Conservation (phyloP, 2,113 vertebrate species). For the Callithrix jacchus region DNA sequence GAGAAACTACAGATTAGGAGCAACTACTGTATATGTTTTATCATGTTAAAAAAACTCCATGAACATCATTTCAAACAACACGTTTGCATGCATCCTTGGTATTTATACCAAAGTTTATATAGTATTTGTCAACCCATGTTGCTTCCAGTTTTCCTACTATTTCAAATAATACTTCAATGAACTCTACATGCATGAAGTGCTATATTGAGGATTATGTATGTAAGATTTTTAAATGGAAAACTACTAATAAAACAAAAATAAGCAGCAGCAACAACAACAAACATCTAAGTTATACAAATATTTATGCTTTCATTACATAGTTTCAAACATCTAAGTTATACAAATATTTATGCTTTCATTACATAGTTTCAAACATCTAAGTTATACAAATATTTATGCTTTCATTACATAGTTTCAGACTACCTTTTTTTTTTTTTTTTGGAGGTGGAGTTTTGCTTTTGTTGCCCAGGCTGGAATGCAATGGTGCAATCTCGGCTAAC, state of each 20-base stretch:
- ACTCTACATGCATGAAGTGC: neutral
- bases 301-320: neutral
- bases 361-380: neutral
- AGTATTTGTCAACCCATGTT: neutral
- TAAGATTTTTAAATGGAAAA: slow-evolving; percentile 2
- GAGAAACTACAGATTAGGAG: neutral
- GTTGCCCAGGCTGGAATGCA: too few species aligned
- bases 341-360: neutral
- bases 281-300: neutral
- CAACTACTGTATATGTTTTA: neutral
- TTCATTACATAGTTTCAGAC: neutral
- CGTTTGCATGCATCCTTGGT: neutral
- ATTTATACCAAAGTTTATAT: neutral
- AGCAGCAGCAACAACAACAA: neutral
- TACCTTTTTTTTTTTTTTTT: neutral
- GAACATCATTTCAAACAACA: neutral
- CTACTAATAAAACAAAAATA: neutral
- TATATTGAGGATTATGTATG: neutral
- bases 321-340: neutral
- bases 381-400: neutral
- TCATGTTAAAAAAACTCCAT: neutral
- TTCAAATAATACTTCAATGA: slow-evolving; percentile 21
- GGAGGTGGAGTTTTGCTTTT: too few species aligned
- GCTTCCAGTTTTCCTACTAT: neutral
- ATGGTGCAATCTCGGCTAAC: too few species aligned